A percentile compares a stretch with the other conserved stretches of the same genome.
Conservation (phyloP, 2,113 vertebrate genomes). For the Tragelaphus scriptus region DNA sequence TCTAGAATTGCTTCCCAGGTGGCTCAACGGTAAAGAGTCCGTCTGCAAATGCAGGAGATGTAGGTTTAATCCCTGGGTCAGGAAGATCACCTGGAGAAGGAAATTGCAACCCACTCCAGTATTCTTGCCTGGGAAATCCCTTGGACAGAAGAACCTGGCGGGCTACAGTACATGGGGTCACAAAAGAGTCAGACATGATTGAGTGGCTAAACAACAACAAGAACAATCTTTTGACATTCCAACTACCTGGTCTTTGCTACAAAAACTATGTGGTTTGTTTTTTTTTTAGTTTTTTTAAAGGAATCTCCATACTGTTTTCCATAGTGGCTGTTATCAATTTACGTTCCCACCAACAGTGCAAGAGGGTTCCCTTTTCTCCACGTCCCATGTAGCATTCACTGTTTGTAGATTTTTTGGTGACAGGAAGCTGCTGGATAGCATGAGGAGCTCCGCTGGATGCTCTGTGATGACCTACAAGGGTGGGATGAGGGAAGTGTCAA, state of each 20-base stretch:
- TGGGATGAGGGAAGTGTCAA: background rate
- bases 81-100: background rate
- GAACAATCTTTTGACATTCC: background rate
- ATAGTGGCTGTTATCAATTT: background rate
- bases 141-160: background rate
- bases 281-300: background rate
- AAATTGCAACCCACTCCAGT: background rate
- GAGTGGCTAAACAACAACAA: background rate
- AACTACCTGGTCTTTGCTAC: background rate
- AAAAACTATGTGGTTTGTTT: background rate
- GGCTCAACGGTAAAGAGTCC: background rate
- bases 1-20: background rate
- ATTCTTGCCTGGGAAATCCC: background rate
- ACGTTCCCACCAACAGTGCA: background rate
- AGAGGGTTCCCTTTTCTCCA: background rate
- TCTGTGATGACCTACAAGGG: background rate
- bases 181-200: background rate
- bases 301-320: background rate
- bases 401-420: background rate
- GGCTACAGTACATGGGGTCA: background rate
- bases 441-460: fast-evolving
- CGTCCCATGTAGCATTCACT: background rate
- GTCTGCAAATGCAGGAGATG: background rate
- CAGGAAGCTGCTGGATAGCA: background rate
- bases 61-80: background rate